Base-by-base conservation (phyloP, 2,888 invertebrate genomes). In the Chouioia cunea region DNA sequence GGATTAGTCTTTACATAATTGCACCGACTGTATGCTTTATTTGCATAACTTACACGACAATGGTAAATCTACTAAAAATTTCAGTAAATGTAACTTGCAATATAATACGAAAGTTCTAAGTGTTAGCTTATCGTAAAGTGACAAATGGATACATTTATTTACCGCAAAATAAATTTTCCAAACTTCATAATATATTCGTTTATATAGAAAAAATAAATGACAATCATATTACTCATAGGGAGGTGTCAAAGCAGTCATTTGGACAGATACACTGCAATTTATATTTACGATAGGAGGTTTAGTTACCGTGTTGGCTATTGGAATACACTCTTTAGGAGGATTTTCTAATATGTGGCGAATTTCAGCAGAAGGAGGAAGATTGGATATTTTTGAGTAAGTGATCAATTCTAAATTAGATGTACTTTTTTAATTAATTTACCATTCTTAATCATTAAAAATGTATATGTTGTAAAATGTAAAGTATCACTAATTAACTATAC, bases 11-110 rank as follows among this genome's bases (percentile, higher is more conserved):
- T 2, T 90, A 91, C 79, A 85, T 89, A 0, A 89, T 93, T 47
- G 90, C 92, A 1, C 89, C 91, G 1, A 87, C 92, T 0, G 88
- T 92, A 18, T 93, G 93, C 79, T 85, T 90, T 2, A 88, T 91
- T 1, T 94, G 93, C 80, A 92, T 93, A 22, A 92, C 93, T 59
- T 92, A 94, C 77, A 36, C 20, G 20, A 52, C 20, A 52, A 52
- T 52, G 16, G 36, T 36, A 36, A 36, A 36, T 36, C 6, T 36
- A 6, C 12, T 36, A 36, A 36, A 36, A 36, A 6, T 36, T 12
- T 36, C 10, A 2, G 1, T 36, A 8, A 36, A 36, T 1, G 36
- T 36, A 36, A 1, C 1, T 36, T 36, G 36, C 12, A 6, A 36
- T 36, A 36, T 36, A 2, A 6, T 36, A 36, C 12, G 36, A 36